These are phyloP conservation scores for Drosophila rellima DNA, from an alignment of 2,888 invertebrate genomes.

Conservation along the genomic window DNA sequence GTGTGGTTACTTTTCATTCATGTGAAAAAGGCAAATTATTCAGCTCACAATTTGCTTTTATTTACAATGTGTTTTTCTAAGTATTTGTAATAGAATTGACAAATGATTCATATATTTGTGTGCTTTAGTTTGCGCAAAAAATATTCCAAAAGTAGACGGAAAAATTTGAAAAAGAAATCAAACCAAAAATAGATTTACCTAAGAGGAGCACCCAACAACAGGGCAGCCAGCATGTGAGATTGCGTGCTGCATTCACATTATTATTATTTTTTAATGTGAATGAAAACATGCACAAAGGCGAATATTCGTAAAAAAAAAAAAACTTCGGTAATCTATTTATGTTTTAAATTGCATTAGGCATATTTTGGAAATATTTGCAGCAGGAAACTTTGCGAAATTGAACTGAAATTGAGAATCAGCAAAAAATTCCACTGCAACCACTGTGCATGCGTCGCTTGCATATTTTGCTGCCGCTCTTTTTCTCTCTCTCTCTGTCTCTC, in stretches of 20 bases:
- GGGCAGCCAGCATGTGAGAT: constrained; percentile 1
- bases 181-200: constrained; percentile 42
- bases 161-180: constrained; percentile 34
- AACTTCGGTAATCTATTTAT: neutral
- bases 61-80: neutral
- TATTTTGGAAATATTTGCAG: neutral
- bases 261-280: constrained; percentile 13
- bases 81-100: constrained; percentile 29
- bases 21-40: constrained; percentile 23
- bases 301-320: constrained; percentile 20
- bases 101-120: constrained; percentile 46
- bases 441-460: constrained; percentile 40
- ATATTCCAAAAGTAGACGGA: constrained; percentile 43
- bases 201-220: neutral
- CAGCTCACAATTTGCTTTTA: constrained; percentile 4
- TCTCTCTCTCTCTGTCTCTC: neutral
- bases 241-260: constrained; percentile 36
- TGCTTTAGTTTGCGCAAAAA: constrained; percentile 2
- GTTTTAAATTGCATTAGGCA: neutral
- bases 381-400: neutral
- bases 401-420: neutral
- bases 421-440: constrained; percentile 27
- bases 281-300: constrained; percentile 5
- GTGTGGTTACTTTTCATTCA: constrained; percentile 61
- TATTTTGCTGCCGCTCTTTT: constrained; percentile 6